Conservation (phyloP, 1,140 invertebrate genomes). For the Kradibia gibbosae region DNA sequence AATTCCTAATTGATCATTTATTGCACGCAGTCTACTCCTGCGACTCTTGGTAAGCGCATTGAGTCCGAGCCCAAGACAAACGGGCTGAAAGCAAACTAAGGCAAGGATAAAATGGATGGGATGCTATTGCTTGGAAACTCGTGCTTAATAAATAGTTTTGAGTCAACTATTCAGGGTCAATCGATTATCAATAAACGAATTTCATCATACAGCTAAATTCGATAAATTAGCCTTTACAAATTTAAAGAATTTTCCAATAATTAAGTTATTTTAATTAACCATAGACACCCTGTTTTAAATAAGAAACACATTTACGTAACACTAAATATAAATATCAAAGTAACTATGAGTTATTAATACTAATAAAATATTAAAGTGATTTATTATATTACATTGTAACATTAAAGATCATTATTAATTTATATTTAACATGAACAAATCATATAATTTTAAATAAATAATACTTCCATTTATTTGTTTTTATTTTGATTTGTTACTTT, state of each 20-base stretch:
- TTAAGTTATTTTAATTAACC: background rate
- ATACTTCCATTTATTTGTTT: constrained; percentile 16
- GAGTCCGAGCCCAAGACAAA: too few relatives aligned
- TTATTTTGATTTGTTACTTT: constrained; percentile 39
- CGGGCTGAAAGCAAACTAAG: too few relatives aligned
- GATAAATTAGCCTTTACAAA: background rate
- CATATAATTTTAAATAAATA: constrained; percentile 7
- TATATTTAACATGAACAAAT: background rate
- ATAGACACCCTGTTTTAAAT: background rate
- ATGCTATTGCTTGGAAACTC: too few relatives aligned
- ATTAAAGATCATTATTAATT: background rate
- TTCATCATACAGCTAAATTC: too few relatives aligned
- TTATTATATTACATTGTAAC: background rate
- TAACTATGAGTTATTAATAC: background rate
- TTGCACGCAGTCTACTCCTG: too few relatives aligned
- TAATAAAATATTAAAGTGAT: constrained; percentile 5
- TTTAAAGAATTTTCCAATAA: background rate
- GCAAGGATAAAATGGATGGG: too few relatives aligned
- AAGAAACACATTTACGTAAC: background rate
- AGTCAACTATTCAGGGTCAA: too few relatives aligned
- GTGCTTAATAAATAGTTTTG: too few relatives aligned
- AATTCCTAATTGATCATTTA: too few relatives aligned
- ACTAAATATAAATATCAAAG: background rate
- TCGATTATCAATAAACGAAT: too few relatives aligned
- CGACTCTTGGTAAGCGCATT: too few relatives aligned